Percentiles rank a stretch among this genome's conserved stretches.
phyloP scores from a whole-genome alignment of 1,140 invertebrate genomes.

The Diachasma alloeum region DNA sequence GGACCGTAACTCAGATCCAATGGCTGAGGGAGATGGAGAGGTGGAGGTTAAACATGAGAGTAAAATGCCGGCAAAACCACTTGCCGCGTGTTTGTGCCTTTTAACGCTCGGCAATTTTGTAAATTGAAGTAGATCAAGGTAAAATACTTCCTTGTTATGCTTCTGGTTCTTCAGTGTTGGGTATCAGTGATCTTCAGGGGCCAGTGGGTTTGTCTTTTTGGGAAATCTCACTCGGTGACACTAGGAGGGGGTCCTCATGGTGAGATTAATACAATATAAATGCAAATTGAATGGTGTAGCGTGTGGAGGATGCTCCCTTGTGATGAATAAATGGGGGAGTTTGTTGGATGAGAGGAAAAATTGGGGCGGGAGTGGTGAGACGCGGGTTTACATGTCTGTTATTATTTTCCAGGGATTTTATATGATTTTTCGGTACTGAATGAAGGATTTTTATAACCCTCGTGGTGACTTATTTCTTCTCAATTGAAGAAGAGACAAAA shows the following conservation, averaged over 20 bases:
- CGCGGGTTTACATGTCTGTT: no score
- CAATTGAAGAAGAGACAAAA: no score
- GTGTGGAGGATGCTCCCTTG: background rate
- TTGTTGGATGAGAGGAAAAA: background rate
- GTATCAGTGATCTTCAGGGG: background rate
- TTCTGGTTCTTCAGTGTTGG: conserved; percentile 10
- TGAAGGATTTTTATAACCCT: no score
- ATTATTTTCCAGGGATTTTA: no score
- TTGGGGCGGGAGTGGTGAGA: background rate
- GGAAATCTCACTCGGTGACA: background rate
- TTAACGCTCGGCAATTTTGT: conserved; percentile 41
- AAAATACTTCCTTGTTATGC: conserved; percentile 42
- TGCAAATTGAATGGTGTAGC: conserved; percentile 47
- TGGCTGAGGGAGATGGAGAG: background rate
- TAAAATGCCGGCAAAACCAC: background rate
- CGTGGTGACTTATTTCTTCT: no score
- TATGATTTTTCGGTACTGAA: no score
- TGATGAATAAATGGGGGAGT: conserved; percentile 34
- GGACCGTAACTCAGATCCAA: conserved; percentile 26
- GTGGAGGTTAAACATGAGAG: background rate
- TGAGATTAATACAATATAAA: conserved; percentile 56
- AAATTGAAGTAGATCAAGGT: conserved; percentile 43
- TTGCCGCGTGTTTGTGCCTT: background rate
- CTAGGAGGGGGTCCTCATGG: conserved; percentile 13
- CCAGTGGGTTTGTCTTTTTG: background rate